Evolutionary conservation across 2,797 vertebrate genomes (phyloP), one percentile per base, ranked within the genome.

Genomic region (Chaunax sp.): DNA sequence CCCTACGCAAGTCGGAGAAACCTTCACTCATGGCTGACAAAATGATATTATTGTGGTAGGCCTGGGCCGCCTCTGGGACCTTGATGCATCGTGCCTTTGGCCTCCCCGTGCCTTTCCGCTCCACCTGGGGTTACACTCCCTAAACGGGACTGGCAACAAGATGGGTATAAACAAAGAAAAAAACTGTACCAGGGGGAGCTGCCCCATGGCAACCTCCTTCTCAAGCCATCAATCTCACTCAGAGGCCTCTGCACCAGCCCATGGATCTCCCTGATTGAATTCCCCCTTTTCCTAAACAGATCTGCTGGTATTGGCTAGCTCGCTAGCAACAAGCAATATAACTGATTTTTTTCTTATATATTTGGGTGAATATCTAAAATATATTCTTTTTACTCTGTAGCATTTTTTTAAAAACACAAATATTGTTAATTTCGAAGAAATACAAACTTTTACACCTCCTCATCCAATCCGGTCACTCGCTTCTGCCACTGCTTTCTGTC

Each of bases 181-280:
- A 89, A 80, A 54, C 23, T 18, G 64, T 15, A 72, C 57, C 28
- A 77, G 0, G 22, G 77, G 83, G 84, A 85, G 50, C 61, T 82
- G 81, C 66, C 78, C 61, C 58, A 78, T 58, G n/a, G 14, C 66
- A 69, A 81, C 83, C 86, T 38, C 72, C 75, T 57, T 64, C 72
- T 64, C 63, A 9, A 55, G 57, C 77, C 78, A 90, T 91, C 89
- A 37, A 90, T 91, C 87, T 91, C 82, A 82, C 83, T 87, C 86
- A 64, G 50, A 20, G 70, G 66, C 72, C 63, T 52, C 66, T 0
- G 47, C 56, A 30, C 53, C 0, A 72, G 58, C 68, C 66, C 76
- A 54, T 86, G 83, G 83, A 83, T 85, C 84, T 83, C 72, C 45
- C 57, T 84, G 85, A 92, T 84, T 88, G 75, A 87, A 89, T 86